phyloP scores from a whole-genome alignment of 2,113 vertebrate species.

The Lampris megalopsis region DNA sequence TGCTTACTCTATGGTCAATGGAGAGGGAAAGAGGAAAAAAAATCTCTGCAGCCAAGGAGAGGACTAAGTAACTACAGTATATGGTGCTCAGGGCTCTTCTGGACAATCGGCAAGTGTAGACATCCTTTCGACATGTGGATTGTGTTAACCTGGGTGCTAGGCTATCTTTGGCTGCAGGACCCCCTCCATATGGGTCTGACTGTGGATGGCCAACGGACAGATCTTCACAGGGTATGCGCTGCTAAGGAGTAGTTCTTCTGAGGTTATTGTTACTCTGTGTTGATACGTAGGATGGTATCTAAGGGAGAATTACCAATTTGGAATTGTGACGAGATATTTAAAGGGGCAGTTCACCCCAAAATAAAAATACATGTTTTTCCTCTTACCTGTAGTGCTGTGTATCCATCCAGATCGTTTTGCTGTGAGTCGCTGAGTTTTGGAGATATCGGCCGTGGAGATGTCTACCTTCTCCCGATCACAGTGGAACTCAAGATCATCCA shows the following conservation, averaged over 20 bases:
- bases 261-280: background rate
- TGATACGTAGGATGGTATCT: background rate
- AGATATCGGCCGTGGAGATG: no score
- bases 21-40: constrained; percentile 20
- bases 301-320: background rate
- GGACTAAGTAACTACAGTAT: constrained; percentile 18
- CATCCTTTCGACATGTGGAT: constrained; percentile 57
- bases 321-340: no score
- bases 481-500: no score
- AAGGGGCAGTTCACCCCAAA: no score
- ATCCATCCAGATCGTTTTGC: no score
- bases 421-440: no score
- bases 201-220: constrained; percentile 49
- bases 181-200: constrained; percentile 43
- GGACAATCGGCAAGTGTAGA: constrained; percentile 32
- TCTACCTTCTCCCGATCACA: no score
- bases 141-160: constrained; percentile 41
- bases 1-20: background rate
- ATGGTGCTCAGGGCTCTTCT: constrained; percentile 34
- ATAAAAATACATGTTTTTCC: no score
- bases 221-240: constrained; percentile 48
- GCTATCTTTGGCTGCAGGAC: constrained; percentile 50
- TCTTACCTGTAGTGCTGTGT: no score
- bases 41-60: constrained; percentile 31
- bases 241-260: background rate